Conservation (phyloP, 2,113 vertebrate genomes). For the Tinamus guttatus region DNA sequence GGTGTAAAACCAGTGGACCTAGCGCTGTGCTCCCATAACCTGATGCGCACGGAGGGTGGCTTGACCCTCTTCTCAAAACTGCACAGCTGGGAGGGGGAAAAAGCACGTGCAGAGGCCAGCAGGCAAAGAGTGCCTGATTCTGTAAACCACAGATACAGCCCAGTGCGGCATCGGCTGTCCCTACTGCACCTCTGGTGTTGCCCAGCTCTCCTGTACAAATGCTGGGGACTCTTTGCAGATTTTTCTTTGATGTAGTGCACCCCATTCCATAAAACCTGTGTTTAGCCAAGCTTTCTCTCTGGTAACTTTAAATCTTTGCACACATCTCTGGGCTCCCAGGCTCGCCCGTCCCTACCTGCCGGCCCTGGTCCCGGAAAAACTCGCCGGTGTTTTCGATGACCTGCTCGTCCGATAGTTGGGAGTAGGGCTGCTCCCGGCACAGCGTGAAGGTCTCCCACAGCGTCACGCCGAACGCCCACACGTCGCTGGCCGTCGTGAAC, state of each 20-base stretch:
- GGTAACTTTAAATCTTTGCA: not conserved
- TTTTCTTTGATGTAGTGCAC: not conserved
- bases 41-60: too few species aligned
- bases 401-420: slow-evolving; percentile 93
- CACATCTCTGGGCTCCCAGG: accelerated
- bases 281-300: not conserved
- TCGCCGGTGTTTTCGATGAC: slow-evolving; percentile 98
- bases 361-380: slow-evolving; percentile 94
- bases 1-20: not conserved
- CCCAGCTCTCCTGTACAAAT: not conserved
- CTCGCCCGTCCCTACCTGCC: slow-evolving; percentile 79
- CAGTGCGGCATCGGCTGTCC: not conserved
- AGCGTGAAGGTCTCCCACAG: slow-evolving; percentile 96
- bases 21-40: not conserved
- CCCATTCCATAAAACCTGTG: not conserved
- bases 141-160: not conserved
- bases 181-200: too few species aligned
- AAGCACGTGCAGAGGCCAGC: not conserved
- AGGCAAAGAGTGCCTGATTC: not conserved
- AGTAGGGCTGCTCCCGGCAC: slow-evolving; percentile 94
- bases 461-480: slow-evolving; percentile 95
- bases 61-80: too few species aligned
- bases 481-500: slow-evolving; percentile 95
- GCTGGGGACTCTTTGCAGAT: not conserved
- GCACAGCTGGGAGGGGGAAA: too few species aligned